Conservation (phyloP, 2,113 vertebrate genomes). For the Hoplias malabaricus region DNA sequence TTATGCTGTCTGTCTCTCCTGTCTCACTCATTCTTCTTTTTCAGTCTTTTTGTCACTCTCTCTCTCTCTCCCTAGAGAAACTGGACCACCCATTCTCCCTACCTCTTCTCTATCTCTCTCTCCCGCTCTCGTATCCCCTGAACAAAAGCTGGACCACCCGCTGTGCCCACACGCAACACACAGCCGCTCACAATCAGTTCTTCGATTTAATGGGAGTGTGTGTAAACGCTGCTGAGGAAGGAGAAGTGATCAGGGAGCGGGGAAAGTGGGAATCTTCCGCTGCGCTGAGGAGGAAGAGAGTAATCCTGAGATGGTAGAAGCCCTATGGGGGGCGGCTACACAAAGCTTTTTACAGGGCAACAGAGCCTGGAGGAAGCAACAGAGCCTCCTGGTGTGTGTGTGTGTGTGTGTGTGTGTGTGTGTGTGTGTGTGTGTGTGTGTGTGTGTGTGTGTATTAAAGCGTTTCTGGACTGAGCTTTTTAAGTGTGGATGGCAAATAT, state of each 20-base stretch:
- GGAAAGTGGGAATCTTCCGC: background rate
- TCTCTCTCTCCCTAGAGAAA: too few species aligned
- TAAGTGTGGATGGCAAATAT: background rate
- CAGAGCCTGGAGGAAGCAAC: background rate
- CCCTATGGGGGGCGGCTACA: background rate
- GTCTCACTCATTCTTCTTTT: too few species aligned
- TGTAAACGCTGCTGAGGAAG: background rate
- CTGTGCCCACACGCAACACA: background rate
- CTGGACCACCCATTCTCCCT: too few species aligned
- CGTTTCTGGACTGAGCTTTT: background rate
- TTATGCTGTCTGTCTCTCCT: too few species aligned
- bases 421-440: background rate
- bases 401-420: background rate
- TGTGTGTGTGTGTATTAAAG: background rate
- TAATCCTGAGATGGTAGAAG: conserved; percentile 16
- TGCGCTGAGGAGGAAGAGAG: background rate
- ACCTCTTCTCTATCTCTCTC: too few species aligned
- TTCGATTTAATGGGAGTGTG: conserved; percentile 21
- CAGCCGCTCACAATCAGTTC: background rate
- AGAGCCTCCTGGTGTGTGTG: background rate
- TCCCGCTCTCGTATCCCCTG: too few species aligned
- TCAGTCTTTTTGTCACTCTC: too few species aligned
- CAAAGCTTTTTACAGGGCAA: background rate
- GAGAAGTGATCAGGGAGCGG: background rate
- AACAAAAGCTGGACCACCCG: background rate